These are phyloP conservation scores for Aphidoletes aphidimyza DNA, from an alignment of 2,888 invertebrate species.

Conservation along the genomic window DNA sequence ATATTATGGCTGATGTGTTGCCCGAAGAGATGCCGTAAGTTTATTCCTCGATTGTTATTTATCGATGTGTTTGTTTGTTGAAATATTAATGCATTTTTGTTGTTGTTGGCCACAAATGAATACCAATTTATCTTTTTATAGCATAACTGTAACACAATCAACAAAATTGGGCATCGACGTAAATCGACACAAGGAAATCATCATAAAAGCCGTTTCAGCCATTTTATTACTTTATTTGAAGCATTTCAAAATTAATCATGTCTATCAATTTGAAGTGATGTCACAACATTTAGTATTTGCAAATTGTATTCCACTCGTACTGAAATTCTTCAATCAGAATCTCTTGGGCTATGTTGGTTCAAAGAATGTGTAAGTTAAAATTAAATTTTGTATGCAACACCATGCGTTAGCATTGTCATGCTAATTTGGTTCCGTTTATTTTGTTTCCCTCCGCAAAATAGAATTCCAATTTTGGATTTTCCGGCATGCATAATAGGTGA, in stretches of 20 bases:
- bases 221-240: slow-evolving; percentile 91
- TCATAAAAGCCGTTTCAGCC: slow-evolving; percentile 94
- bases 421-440: slow-evolving; percentile 55
- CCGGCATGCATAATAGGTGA: slow-evolving; percentile 96
- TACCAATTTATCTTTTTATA: no score
- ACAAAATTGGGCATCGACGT: slow-evolving; percentile 97
- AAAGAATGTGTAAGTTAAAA: slow-evolving; percentile 79
- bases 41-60: neutral
- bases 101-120: neutral
- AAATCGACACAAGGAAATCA: slow-evolving; percentile 97
- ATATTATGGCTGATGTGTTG: slow-evolving; percentile 96
- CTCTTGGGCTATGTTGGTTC: slow-evolving; percentile 94
- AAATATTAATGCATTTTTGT: neutral
- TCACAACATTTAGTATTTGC: slow-evolving; percentile 98
- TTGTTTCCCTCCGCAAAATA: no score
- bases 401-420: neutral
- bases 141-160: slow-evolving; percentile 91
- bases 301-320: slow-evolving; percentile 96
- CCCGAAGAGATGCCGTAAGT: slow-evolving; percentile 95
- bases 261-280: slow-evolving; percentile 99
- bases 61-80: slow-evolving; percentile 54
- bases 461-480: slow-evolving; percentile 93
- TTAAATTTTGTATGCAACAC: no score
- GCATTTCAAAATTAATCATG: slow-evolving; percentile 96
- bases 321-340: slow-evolving; percentile 99